phyloP scores from a whole-genome alignment of 2,888 invertebrate genomes.

The Deroplatys truncata region DNA sequence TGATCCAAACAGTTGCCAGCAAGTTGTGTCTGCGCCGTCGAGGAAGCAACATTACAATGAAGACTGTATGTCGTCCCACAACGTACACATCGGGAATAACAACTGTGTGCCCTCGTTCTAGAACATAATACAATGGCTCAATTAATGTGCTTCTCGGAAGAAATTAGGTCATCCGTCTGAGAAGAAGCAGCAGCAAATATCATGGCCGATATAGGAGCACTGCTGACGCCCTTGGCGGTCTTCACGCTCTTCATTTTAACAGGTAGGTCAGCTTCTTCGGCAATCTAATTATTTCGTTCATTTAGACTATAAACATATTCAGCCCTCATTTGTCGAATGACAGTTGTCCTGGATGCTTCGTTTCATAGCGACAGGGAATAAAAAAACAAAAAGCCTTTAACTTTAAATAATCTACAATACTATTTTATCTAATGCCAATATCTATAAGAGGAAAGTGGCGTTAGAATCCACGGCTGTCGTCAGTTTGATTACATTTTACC shows the following conservation, averaged over 20 bases:
- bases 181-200: background rate
- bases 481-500: too few species aligned
- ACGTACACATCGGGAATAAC: background rate
- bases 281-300: too few species aligned
- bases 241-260: conserved; percentile 10
- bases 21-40: too few species aligned
- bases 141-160: background rate
- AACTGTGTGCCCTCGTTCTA: background rate
- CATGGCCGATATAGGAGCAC: background rate
- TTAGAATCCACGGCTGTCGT: too few species aligned
- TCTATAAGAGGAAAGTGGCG: too few species aligned
- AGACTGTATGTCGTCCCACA: background rate
- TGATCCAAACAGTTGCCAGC: background rate
- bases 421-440: too few species aligned
- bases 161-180: background rate
- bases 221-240: background rate
- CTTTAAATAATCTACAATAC: too few species aligned
- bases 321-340: background rate
- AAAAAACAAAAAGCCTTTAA: too few species aligned
- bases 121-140: background rate
- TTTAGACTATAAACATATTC: too few species aligned
- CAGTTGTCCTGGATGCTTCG: background rate
- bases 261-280: background rate
- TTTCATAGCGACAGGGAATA: too few species aligned
- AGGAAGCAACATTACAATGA: background rate